Evolutionary conservation across 2,113 vertebrate genomes (phyloP).

Genomic region (Rhinogobius similis): DNA sequence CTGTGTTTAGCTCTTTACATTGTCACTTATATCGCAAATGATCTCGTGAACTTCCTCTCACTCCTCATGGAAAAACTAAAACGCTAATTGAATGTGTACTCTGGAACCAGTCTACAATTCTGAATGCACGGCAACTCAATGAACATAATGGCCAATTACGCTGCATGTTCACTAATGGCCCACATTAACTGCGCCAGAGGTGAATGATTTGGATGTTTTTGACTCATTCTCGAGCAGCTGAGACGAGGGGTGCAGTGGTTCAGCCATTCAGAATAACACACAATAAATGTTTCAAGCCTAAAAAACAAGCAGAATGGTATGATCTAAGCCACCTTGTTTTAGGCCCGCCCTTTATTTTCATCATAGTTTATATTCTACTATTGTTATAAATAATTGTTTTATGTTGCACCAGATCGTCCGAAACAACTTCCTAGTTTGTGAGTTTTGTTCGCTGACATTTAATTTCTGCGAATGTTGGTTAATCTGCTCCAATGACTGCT

Average conservation of each 20-base stretch:
- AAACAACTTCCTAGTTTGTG: no score
- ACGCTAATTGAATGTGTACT: constrained; percentile 50
- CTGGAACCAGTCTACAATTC: constrained; percentile 38
- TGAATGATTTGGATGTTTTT: constrained; percentile 52
- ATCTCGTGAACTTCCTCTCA: constrained; percentile 44
- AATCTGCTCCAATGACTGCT: no score
- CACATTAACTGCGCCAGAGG: constrained; percentile 57
- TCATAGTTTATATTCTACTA: no score
- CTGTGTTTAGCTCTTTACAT: constrained; percentile 31
- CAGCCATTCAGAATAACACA: constrained; percentile 29
- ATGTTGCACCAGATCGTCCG: no score
- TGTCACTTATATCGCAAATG: constrained; percentile 13
- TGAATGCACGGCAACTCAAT: constrained; percentile 54
- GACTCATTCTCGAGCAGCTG: constrained; percentile 26
- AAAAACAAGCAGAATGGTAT: no score
- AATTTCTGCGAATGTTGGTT: no score
- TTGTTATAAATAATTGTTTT: no score
- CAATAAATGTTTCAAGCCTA: neutral
- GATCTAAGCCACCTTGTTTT: no score
- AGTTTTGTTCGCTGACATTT: no score
- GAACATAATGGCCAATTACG: constrained; percentile 71
- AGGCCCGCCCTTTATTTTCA: no score
- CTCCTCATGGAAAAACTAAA: constrained; percentile 18
- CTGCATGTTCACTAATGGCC: constrained; percentile 60
- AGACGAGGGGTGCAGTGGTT: constrained; percentile 15